Evolutionary conservation across 2,113 vertebrate species (phyloP), one percentile per base, ranked within the genome.

Genomic region (Alethe diademata): DNA sequence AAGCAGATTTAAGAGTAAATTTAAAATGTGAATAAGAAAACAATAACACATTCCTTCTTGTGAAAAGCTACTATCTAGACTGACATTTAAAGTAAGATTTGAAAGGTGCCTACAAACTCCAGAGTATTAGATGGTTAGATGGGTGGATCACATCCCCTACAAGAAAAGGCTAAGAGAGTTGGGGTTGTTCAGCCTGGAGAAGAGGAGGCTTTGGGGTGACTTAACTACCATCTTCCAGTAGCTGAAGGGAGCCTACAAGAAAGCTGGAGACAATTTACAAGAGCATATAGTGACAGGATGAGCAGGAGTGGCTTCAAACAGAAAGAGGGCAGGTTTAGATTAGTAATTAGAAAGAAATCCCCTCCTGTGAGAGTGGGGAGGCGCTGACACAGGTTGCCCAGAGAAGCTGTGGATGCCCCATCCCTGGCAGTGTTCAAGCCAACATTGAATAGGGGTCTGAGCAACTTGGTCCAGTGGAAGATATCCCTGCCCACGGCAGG

Each of bases 401-500:
- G 58, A 28, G 20, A 23, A 57, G 18, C 4, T 35, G 29, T 31
- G 28, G 28, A 6, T 61, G 38, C 6, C 8, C 20, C 69, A 60
- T 53, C 19, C 28, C 43, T 74, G n/a, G n/a, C 14, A 47, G 28
- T 25, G 33, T 2, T 24, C 19, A 45, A 74, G 45, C 13, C 45
- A 50, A 1, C 0, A 0, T 5, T 43, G 23, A 57, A 58, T 19
- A 14, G 22, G 12, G 33, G 16, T 45, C 36, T 24, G 19, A 67
- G 33, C 12, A 50, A 8, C 11, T 17, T 24, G 43, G 14, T 47
- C 20, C 33, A 47, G 29, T 22, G n/a, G 25, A 75, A 69, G 20
- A 26, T 11, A 3, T 15, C 40, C 19, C 29, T 60, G 23, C 8
- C 5, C n/a, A 40, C 0, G 0, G 17, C n/a, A 48, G 9, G 8